Evolutionary conservation across 1,140 invertebrate species (phyloP).

Genomic region (Paraescarpia echinospica): DNA sequence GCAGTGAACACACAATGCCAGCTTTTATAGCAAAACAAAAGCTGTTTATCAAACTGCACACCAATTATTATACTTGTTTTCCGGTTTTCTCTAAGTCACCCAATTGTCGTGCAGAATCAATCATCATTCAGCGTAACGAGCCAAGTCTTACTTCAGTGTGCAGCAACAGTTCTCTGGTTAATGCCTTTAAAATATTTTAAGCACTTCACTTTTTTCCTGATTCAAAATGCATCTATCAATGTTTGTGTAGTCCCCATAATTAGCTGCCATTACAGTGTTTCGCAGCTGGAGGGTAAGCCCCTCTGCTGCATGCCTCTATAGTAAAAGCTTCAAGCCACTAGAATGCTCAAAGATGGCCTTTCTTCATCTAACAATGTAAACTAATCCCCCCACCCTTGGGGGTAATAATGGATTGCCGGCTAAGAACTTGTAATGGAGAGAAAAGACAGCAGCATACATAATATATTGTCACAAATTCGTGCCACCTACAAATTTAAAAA

Average conservation of each 20-base stretch:
- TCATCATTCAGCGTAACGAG: not conserved
- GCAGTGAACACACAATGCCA: not conserved
- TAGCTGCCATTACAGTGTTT: not conserved
- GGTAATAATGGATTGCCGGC: not conserved
- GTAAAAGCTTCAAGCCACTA: not conserved
- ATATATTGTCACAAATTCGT: not conserved
- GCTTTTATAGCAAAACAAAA: not conserved
- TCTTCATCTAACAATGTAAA: not conserved
- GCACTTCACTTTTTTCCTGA: not conserved
- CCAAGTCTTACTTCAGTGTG: not conserved
- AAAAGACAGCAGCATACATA: not conserved
- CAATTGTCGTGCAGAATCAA: not conserved
- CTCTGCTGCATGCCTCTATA: not conserved
- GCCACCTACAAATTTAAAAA: not conserved
- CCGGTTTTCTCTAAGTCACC: not conserved
- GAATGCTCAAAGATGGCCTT: not conserved
- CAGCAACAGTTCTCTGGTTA: not conserved
- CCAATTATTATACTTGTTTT: not conserved
- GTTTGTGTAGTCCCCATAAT: not conserved
- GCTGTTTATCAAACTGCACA: not conserved
- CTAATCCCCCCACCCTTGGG: not conserved
- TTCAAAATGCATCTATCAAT: constrained; percentile 1
- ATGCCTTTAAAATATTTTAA: not conserved
- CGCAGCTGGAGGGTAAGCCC: not conserved
- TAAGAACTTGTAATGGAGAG: not conserved